phyloP scores from a whole-genome alignment of 2,888 invertebrate genomes.

The Cylloceria caligata region DNA sequence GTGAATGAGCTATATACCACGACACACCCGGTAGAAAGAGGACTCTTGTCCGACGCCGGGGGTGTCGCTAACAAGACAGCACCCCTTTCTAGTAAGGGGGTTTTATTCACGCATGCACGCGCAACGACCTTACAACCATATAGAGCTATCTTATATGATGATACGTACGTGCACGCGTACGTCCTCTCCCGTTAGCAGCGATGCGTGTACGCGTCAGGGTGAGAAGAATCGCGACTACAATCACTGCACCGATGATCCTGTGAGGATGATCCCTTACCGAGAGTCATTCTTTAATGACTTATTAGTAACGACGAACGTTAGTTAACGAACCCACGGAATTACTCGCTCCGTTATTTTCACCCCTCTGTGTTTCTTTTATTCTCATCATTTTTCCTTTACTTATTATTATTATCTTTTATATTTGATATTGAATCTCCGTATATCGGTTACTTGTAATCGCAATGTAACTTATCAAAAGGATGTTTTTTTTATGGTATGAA shows the following conservation, averaged over 20 bases:
- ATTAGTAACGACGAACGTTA: conserved; percentile 79
- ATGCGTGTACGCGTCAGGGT: conserved; percentile 60
- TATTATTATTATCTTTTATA: conserved; percentile 18
- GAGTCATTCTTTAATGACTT: conserved; percentile 82
- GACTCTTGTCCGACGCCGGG: conserved; percentile 82
- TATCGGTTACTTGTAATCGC: no score
- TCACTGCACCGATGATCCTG: conserved; percentile 11
- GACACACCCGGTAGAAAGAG: conserved; percentile 73
- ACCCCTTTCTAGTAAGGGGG: conserved; percentile 77
- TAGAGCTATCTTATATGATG: conserved; percentile 24
- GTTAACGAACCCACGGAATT: conserved; percentile 79
- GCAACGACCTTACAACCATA: conserved; percentile 67
- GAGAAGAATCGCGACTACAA: conserved; percentile 66
- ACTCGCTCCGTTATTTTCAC: conserved; percentile 67
- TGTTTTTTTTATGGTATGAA: no score
- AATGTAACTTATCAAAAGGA: no score
- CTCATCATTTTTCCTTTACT: conserved; percentile 12
- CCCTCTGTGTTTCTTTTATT: conserved; percentile 26
- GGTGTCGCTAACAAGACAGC: conserved; percentile 84
- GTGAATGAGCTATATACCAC: conserved; percentile 35
- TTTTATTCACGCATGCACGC: conserved; percentile 74
- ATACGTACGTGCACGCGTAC: conserved; percentile 29
- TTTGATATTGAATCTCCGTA: neutral
- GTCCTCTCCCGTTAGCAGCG: conserved; percentile 61
- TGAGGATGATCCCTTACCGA: conserved; percentile 64